These are phyloP conservation scores for Bicyclus anynana DNA, from an alignment of 1,140 invertebrate species.

Conservation along the genomic window DNA sequence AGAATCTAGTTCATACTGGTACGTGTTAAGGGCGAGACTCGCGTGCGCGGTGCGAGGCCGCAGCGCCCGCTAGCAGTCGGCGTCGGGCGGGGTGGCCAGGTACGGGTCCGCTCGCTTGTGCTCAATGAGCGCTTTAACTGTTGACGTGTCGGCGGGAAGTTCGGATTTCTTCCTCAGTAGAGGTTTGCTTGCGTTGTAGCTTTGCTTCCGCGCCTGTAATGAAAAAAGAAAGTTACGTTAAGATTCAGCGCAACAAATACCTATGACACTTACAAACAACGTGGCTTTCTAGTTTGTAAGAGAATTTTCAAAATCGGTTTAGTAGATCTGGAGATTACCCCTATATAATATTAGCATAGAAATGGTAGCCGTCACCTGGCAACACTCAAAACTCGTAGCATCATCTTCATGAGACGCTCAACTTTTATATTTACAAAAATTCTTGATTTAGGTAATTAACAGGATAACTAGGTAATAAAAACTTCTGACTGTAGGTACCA, in stretches of 20 bases:
- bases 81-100: constrained; percentile 88
- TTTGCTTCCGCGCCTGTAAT: constrained; percentile 47
- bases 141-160: constrained; percentile 93
- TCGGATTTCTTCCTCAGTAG: constrained; percentile 95
- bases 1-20: not conserved
- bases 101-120: constrained; percentile 95
- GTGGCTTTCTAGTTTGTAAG: no score
- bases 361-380: no score
- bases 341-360: no score
- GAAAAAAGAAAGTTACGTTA: not conserved
- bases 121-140: constrained; percentile 92
- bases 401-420: no score
- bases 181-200: constrained; percentile 76
- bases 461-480: no score
- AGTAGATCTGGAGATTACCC: no score
- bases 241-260: not conserved
- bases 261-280: not conserved
- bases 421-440: no score
- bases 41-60: not conserved
- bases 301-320: no score
- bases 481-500: no score
- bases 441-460: no score
- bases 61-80: constrained; percentile 84
- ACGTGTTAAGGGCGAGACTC: not conserved
- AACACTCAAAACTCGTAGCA: no score